A percentile compares a stretch with the other conserved stretches of the same genome.
Evolutionary conservation across 2,888 invertebrate species (phyloP).

Genomic region (Chalcis sispes): DNA sequence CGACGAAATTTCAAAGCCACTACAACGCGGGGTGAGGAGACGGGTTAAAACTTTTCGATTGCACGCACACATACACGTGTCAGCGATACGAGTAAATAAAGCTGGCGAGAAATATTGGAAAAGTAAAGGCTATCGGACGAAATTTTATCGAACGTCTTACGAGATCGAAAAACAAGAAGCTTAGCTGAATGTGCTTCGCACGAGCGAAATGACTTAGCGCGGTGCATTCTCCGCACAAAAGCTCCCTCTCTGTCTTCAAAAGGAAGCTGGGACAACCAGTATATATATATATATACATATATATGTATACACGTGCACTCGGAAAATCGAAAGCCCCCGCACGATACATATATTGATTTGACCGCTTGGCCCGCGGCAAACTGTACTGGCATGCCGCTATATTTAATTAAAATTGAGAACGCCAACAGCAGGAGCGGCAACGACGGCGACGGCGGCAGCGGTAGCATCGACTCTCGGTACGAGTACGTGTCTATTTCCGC

Average conservation of each 20-base stretch:
- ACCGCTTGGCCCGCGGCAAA: not conserved
- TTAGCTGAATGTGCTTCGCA: not conserved
- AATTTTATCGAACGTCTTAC: slow-evolving; percentile 20
- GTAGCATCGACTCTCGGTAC: not conserved
- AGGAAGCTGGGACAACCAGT: not conserved
- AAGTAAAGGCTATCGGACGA: not conserved
- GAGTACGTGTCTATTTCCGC: slow-evolving; percentile 39
- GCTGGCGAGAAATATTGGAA: not conserved
- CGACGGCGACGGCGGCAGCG: too few relatives aligned
- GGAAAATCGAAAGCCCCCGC: too few relatives aligned
- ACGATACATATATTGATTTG: not conserved
- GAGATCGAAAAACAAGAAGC: not conserved
- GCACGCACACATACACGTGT: not conserved
- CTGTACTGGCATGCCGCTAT: not conserved
- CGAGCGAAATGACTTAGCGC: slow-evolving; percentile 41
- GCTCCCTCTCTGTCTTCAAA: not conserved
- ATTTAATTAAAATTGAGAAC: slow-evolving; percentile 54
- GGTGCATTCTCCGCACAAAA: slow-evolving; percentile 13
- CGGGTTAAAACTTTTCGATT: slow-evolving; percentile 6
- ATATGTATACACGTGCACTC: too few relatives aligned
- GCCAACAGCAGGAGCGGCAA: too few relatives aligned
- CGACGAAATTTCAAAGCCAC: too few relatives aligned
- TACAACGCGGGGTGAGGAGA: too few relatives aligned
- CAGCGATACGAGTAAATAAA: slow-evolving; percentile 10
- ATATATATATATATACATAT: not conserved